A percentile compares a stretch with the other conserved stretches of the same genome.
These are phyloP conservation scores for Drymodes brunneopygia DNA, from an alignment of 2,113 vertebrate genomes.

Conservation along the genomic window DNA sequence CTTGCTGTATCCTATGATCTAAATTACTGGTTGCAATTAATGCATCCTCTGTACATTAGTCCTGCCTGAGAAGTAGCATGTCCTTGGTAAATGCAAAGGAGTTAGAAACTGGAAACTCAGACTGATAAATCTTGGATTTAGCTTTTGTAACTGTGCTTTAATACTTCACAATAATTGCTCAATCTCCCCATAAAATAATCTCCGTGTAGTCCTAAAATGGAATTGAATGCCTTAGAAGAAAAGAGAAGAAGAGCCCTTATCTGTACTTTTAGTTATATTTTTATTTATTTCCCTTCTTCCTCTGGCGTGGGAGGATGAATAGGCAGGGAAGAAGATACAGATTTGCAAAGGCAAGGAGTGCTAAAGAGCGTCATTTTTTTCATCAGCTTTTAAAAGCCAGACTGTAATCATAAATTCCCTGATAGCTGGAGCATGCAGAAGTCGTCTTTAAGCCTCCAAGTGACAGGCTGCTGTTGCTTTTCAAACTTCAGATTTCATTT, in stretches of 20 bases:
- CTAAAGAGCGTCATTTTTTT: not conserved
- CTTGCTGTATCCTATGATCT: not conserved
- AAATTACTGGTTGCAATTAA: not conserved
- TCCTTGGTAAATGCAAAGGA: not conserved
- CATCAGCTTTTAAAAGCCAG: slow-evolving; percentile 51
- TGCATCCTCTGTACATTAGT: not conserved
- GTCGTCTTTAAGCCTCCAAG: slow-evolving; percentile 48
- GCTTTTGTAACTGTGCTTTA: slow-evolving; percentile 1
- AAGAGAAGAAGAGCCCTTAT: slow-evolving; percentile 31
- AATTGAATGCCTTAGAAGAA: slow-evolving; percentile 24
- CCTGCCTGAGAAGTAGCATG: not conserved
- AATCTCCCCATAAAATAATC: slow-evolving; percentile 26
- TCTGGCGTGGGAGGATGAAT: slow-evolving; percentile 46
- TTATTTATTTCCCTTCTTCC: slow-evolving; percentile 59
- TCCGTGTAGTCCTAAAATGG: not conserved
- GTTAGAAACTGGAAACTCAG: not conserved
- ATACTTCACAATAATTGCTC: not conserved
- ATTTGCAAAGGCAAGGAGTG: slow-evolving; percentile 52
- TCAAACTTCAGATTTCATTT: slow-evolving; percentile 59
- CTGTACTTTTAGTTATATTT: slow-evolving; percentile 32
- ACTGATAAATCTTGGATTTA: not conserved
- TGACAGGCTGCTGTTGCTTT: slow-evolving; percentile 67
- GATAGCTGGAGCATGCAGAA: slow-evolving; percentile 59
- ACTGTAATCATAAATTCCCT: slow-evolving; percentile 61
- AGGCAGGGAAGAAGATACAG: not conserved